Conservation (phyloP, 1,140 invertebrate genomes). For the Lepidurus apus region DNA sequence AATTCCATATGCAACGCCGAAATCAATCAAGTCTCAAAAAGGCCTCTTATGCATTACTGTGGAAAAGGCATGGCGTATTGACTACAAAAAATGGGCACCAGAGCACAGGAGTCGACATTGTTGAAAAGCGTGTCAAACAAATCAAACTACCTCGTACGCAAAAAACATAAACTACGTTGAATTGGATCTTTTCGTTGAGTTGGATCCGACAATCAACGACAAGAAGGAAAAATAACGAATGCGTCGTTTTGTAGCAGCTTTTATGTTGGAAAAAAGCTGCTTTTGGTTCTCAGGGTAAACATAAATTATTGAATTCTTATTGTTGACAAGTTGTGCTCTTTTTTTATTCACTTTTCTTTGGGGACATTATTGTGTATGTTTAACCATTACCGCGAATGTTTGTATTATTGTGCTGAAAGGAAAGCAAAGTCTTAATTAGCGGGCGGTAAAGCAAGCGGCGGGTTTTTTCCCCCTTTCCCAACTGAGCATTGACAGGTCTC, state of each 20-base stretch:
- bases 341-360: not conserved
- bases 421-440: not conserved
- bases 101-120: too few species aligned
- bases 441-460: not conserved
- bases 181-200: too few species aligned
- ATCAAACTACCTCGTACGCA: too few species aligned
- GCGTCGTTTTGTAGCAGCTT: not conserved
- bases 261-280: not conserved
- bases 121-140: too few species aligned
- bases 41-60: too few species aligned
- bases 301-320: not conserved
- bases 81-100: too few species aligned
- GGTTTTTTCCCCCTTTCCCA: not conserved
- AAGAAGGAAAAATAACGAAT: too few species aligned
- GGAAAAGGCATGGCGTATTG: too few species aligned
- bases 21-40: too few species aligned
- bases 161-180: too few species aligned
- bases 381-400: not conserved
- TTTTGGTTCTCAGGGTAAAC: slow-evolving; percentile 19
- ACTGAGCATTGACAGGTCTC: not conserved
- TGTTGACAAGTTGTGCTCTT: not conserved
- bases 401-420: not conserved
- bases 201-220: too few species aligned
- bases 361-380: not conserved
- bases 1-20: too few species aligned